phyloP scores from a whole-genome alignment of 1,140 invertebrate species.

The Chymomyza costata region DNA sequence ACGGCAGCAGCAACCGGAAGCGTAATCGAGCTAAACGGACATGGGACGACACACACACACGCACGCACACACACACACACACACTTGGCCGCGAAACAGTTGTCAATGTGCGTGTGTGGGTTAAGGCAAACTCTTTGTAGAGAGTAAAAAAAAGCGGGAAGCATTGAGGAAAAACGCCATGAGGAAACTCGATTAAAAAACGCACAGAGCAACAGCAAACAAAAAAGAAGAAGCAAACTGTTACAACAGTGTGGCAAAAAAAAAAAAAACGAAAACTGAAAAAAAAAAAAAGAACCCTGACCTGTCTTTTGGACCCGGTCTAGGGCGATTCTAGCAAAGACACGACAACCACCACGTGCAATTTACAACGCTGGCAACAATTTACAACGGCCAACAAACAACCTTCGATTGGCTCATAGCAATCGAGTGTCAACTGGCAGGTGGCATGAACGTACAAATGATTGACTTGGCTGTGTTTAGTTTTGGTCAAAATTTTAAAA shows the following conservation, averaged over 20 bases:
- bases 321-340: slow-evolving; percentile 60
- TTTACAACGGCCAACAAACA: too few relatives aligned
- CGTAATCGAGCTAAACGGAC: slow-evolving; percentile 68
- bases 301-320: slow-evolving; percentile 31
- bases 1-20: slow-evolving; percentile 46
- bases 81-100: slow-evolving; percentile 49
- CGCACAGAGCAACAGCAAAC: slow-evolving; percentile 23
- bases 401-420: too few relatives aligned
- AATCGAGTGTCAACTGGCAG: too few relatives aligned
- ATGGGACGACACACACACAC: too few relatives aligned
- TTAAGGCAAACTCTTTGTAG: too few relatives aligned
- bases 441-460: too few relatives aligned
- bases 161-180: slow-evolving; percentile 58
- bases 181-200: slow-evolving; percentile 35
- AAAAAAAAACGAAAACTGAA: slow-evolving; percentile 12
- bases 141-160: slow-evolving; percentile 56
- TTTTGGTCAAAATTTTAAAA: too few relatives aligned
- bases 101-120: slow-evolving; percentile 36
- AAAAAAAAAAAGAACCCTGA: slow-evolving; percentile 1
- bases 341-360: too few relatives aligned
- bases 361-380: too few relatives aligned
- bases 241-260: slow-evolving; percentile 17
- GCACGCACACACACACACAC: too few relatives aligned
- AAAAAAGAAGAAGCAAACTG: too few relatives aligned
- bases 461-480: too few relatives aligned